These are phyloP conservation scores for Athene noctua DNA, from an alignment of 2,113 vertebrate species.

Conservation along the genomic window DNA sequence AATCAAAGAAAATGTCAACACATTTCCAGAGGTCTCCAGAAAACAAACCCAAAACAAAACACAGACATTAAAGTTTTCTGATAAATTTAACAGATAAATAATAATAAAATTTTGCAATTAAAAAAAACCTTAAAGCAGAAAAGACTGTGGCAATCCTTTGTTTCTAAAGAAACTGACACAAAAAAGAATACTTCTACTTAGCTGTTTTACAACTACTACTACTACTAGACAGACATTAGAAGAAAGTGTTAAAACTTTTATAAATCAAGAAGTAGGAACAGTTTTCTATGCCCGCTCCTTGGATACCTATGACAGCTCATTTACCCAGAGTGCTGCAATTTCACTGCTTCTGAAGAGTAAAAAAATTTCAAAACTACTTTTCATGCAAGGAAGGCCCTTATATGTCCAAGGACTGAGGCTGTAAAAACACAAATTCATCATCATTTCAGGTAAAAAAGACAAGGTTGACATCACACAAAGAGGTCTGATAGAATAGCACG, in stretches of 20 bases:
- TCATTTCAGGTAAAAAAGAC: not conserved
- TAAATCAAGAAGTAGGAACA: not conserved
- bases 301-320: not conserved
- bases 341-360: not conserved
- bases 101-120: not conserved
- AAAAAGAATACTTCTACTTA: not conserved
- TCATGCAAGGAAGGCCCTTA: not conserved
- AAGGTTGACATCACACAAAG: not conserved
- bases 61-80: not conserved
- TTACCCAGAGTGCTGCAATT: not conserved
- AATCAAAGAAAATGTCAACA: not conserved
- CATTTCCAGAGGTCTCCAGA: not conserved
- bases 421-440: not conserved
- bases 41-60: not conserved
- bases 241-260: not conserved
- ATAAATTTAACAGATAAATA: not conserved
- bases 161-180: not conserved
- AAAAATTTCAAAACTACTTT: not conserved
- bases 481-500: not conserved
- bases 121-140: not conserved
- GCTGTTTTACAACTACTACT: not conserved
- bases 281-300: not conserved
- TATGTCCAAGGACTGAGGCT: not conserved
- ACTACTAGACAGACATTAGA: not conserved
- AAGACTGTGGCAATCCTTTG: not conserved